These are phyloP conservation scores for Graptemys geographica DNA, from an alignment of 2,797 vertebrate genomes.

Conservation along the genomic window DNA sequence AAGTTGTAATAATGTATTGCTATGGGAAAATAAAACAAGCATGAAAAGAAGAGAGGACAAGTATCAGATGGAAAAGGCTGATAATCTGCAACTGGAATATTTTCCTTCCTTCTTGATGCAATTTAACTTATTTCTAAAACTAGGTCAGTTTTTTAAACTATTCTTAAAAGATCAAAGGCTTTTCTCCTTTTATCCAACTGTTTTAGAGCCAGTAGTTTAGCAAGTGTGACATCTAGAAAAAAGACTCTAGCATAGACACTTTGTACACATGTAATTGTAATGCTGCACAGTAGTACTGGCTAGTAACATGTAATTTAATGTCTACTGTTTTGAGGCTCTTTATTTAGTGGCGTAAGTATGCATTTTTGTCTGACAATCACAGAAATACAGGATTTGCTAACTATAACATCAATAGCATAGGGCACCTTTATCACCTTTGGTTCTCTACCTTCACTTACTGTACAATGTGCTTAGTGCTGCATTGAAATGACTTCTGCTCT, in stretches of 20 bases:
- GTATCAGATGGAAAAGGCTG: slow-evolving; percentile 42
- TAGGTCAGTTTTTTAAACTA: slow-evolving; percentile 52
- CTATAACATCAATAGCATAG: slow-evolving; percentile 58
- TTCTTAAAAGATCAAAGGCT: slow-evolving; percentile 68
- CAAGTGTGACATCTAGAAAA: slow-evolving; percentile 21
- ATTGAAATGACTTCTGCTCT: slow-evolving; percentile 53
- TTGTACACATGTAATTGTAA: not conserved
- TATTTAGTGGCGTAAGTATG: slow-evolving; percentile 51
- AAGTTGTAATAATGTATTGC: slow-evolving; percentile 53
- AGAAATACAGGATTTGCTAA: slow-evolving; percentile 60
- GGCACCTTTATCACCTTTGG: slow-evolving; percentile 55
- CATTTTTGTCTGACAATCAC: slow-evolving; percentile 59
- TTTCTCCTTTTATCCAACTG: slow-evolving; percentile 53
- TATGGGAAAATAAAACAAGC: slow-evolving; percentile 65
- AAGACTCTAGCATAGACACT: slow-evolving; percentile 11
- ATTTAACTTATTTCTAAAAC: slow-evolving; percentile 48
- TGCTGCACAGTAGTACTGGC: slow-evolving; percentile 8
- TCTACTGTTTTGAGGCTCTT: slow-evolving; percentile 65
- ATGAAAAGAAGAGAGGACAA: slow-evolving; percentile 54
- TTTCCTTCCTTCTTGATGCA: not conserved
- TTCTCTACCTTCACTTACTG: slow-evolving; percentile 57
- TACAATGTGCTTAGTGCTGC: not conserved
- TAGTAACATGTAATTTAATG: slow-evolving; percentile 55
- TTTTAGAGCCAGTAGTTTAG: slow-evolving; percentile 47
- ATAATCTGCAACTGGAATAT: slow-evolving; percentile 44